These are phyloP conservation scores for Forbesichthys papilliferus DNA, from an alignment of 2,113 vertebrate genomes.

Conservation along the genomic window DNA sequence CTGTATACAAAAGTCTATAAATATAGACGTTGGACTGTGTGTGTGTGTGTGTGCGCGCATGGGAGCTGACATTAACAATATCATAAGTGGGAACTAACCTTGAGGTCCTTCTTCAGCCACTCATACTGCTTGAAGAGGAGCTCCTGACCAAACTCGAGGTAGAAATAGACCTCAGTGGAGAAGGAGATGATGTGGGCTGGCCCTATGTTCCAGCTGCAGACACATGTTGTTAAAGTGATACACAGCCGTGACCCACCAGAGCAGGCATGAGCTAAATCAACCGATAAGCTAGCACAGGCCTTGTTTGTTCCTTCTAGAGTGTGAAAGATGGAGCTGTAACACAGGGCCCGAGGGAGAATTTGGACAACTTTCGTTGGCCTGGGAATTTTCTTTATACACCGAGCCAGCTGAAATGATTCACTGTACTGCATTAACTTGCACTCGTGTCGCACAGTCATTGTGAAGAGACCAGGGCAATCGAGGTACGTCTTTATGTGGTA, in stretches of 20 bases:
- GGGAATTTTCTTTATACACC: conserved; percentile 1
- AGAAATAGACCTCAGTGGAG: conserved; percentile 90
- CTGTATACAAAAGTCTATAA: neutral
- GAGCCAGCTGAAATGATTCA: neutral
- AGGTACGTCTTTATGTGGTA: neutral
- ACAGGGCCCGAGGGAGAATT: neutral
- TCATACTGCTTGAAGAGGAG: conserved; percentile 81
- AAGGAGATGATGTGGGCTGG: conserved; percentile 86
- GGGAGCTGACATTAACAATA: conserved; percentile 6
- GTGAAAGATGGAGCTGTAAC: conserved; percentile 27
- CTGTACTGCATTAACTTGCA: neutral
- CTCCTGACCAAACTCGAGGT: conserved; percentile 75
- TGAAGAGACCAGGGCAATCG: no score
- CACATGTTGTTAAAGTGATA: conserved; percentile 48
- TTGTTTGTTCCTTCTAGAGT: conserved; percentile 18
- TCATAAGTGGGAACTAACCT: conserved; percentile 66
- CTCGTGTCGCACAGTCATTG: neutral
- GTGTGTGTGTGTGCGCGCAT: neutral
- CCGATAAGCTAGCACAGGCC: conserved; percentile 24
- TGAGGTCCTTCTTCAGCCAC: conserved; percentile 84
- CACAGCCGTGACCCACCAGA: conserved; percentile 29
- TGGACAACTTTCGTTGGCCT: conserved; percentile 1
- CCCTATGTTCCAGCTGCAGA: conserved; percentile 84
- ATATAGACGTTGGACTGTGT: neutral
- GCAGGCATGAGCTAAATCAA: conserved; percentile 30